Evolutionary conservation across 2,888 invertebrate species (phyloP).

Genomic region (Calameuta idolon): DNA sequence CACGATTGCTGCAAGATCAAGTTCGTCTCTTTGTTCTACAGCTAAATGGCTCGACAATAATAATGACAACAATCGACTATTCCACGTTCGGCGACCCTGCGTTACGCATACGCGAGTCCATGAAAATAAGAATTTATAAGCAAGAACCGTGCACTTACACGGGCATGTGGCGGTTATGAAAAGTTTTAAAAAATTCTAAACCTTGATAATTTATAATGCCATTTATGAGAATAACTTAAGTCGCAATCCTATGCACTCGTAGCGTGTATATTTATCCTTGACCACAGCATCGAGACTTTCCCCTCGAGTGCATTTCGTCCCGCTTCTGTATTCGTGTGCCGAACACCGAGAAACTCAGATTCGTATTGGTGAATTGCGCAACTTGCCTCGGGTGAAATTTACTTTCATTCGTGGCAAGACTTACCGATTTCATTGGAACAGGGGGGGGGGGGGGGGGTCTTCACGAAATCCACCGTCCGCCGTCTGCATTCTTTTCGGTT

Average conservation of each 20-base stretch:
- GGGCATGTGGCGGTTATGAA: background rate
- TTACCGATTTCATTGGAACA: background rate
- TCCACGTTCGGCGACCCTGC: too few relatives aligned
- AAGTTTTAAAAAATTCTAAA: background rate
- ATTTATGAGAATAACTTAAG: background rate
- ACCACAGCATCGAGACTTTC: background rate
- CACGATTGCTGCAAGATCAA: background rate
- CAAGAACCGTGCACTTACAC: background rate
- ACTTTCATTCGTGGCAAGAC: constrained; percentile 44
- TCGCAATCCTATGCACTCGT: background rate
- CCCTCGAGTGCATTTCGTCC: background rate
- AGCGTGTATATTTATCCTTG: background rate
- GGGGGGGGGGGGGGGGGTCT: too few relatives aligned
- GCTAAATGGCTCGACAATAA: background rate
- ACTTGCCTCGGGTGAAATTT: constrained; percentile 43
- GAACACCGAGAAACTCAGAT: background rate
- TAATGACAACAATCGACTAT: too few relatives aligned
- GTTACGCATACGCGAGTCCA: too few relatives aligned
- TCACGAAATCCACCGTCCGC: background rate
- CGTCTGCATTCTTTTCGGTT: background rate
- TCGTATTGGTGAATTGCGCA: constrained; percentile 13
- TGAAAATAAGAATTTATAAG: background rate
- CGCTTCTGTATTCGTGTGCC: background rate
- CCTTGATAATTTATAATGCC: background rate
- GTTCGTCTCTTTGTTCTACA: background rate